A percentile compares a stretch with the other conserved stretches of the same genome.
Conservation (phyloP, 2,888 invertebrate genomes). For the Neoitamus cyanurus region DNA sequence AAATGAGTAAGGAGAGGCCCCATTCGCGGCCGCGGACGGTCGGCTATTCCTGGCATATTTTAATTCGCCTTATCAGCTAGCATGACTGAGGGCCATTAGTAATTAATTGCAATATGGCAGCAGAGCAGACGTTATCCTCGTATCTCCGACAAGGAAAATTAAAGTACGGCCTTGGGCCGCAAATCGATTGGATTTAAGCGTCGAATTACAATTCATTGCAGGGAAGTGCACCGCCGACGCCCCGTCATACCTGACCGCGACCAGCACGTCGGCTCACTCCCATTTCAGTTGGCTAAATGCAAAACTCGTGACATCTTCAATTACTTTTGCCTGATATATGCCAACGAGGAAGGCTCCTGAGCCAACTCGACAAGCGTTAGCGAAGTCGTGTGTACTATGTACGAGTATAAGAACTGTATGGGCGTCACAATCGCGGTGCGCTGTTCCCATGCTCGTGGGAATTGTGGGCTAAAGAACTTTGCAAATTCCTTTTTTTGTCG, state of each 20-base stretch:
- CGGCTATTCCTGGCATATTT: background rate
- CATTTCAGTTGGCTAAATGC: background rate
- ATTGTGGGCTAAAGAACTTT: background rate
- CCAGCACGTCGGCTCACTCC: background rate
- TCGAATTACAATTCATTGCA: background rate
- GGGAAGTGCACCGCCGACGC: background rate
- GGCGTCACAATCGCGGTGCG: too few relatives aligned
- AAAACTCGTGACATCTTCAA: constrained; percentile 34
- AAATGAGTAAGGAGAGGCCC: background rate
- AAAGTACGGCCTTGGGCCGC: background rate
- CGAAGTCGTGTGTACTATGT: background rate
- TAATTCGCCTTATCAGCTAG: background rate
- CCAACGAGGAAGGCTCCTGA: background rate
- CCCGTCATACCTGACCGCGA: too few relatives aligned
- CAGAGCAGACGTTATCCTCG: background rate
- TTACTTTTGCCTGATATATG: constrained; percentile 20
- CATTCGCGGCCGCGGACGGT: background rate
- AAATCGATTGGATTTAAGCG: background rate
- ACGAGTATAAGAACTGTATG: too few relatives aligned
- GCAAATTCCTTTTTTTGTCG: background rate
- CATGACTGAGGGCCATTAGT: background rate
- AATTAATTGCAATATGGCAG: background rate
- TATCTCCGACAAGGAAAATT: background rate
- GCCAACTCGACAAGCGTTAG: constrained; percentile 20
- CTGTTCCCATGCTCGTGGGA: background rate